Evolutionary conservation across 92 coral and sea anemone genomes (phyloP), one percentile per base, ranked within the genome.

Genomic region (Epizoanthus scotinus): DNA sequence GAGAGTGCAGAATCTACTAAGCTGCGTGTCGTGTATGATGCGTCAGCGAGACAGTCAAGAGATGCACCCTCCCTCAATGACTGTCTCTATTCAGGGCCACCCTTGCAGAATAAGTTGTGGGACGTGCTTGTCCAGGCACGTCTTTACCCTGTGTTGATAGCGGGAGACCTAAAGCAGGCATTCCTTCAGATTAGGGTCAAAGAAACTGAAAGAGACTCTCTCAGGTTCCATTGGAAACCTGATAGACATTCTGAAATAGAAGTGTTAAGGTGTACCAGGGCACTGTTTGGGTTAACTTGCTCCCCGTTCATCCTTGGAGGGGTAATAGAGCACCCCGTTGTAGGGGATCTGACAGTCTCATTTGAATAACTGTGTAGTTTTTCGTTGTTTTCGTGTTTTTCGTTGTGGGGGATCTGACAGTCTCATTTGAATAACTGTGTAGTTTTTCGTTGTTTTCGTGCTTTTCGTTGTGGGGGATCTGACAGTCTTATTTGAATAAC

Each of bases 171-270:
- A 14, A 28, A 77, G 69, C 58, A 77, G 25, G 81, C 66, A 6
- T 77, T 77, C 13, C 81, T 77, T 10, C 81, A 77, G 31, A 34
- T 58, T 2, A 59, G 81, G 9, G 8, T n/a, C n/a, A n/a, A n/a
- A n/a, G n/a, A n/a, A n/a, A 63, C 38, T 21, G 69, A 77, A 55
- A 19, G 68, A 47, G 81, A 75, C 34, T 64, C 81, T 55, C 81
- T 75, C 50, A 5, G 81, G 54, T 75, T 75, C 36, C 81, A 75
- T 75, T 75, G 81, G 81, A 75, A 64, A 27, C 50, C 27, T 15
- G 65, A 55, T 44, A 42, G 54, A 54, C 80, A 74, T 19, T 57
- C 44, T 7, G 64, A 74, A 22, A 15, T 54, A 50, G 7, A 17
- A 27, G 27, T 26, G n/a, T 50, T 74, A 9, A 42, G 49, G 12